phyloP scores from a whole-genome alignment of 2,113 vertebrate species.

The Irena cyanogastra region DNA sequence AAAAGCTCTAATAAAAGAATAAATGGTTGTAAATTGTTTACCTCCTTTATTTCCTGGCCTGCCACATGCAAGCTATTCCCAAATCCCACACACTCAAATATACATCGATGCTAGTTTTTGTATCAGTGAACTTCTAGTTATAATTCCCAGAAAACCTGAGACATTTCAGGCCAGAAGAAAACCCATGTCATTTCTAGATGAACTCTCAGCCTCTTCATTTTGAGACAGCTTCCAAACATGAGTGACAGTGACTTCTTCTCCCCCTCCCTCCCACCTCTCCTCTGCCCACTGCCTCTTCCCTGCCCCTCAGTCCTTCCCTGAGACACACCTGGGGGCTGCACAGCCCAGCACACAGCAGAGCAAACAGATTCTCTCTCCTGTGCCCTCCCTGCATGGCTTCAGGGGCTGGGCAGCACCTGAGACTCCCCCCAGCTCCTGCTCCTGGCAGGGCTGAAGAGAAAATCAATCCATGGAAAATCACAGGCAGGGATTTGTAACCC shows the following conservation, averaged over 20 bases:
- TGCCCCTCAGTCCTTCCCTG: neutral
- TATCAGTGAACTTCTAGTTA: neutral
- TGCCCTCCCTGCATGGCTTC: neutral
- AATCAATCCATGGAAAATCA: neutral
- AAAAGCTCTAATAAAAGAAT: conserved; percentile 59
- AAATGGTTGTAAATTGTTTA: conserved; percentile 56
- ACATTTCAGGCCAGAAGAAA: neutral
- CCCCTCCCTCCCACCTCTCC: neutral
- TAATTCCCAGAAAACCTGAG: neutral
- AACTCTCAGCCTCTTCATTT: neutral
- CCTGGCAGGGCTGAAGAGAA: neutral
- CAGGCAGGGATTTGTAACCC: neutral
- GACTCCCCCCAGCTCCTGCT: neutral
- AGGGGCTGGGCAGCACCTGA: neutral
- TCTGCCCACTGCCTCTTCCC: neutral
- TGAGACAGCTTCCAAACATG: neutral
- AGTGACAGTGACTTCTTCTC: neutral
- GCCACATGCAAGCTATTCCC: neutral
- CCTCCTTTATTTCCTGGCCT: conserved; percentile 52
- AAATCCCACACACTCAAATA: neutral
- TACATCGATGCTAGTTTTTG: neutral
- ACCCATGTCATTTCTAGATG: fast-evolving
- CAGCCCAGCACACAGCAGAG: neutral
- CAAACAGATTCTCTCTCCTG: neutral
- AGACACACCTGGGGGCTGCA: neutral